Evolutionary conservation across 2,113 vertebrate species (phyloP).

Genomic region (Strix aluco): DNA sequence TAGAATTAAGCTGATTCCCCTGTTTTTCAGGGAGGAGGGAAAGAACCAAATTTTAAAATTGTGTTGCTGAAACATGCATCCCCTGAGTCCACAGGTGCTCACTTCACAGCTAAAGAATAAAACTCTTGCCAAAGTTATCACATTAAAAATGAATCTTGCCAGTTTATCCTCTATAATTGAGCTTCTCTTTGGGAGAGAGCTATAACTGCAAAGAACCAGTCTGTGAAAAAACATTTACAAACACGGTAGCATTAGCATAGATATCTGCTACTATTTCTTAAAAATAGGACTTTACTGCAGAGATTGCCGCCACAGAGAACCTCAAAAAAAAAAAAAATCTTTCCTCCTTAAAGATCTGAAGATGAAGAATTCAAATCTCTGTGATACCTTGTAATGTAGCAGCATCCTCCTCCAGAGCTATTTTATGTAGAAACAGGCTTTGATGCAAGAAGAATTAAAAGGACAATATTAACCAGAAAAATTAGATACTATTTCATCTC

Average conservation of each 20-base stretch:
- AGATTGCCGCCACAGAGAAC: not conserved
- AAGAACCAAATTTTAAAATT: not conserved
- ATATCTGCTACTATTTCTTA: not conserved
- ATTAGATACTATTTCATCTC: conserved; percentile 29
- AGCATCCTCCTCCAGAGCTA: not conserved
- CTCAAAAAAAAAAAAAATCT: not conserved
- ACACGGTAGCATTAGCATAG: not conserved
- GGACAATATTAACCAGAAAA: conserved; percentile 25
- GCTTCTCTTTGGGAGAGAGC: not conserved
- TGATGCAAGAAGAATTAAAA: conserved; percentile 22
- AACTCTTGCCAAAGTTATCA: not conserved
- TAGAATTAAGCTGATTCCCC: not conserved
- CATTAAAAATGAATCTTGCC: not conserved
- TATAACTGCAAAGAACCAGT: not conserved
- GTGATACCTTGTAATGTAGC: not conserved
- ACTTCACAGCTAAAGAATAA: not conserved
- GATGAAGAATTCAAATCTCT: not conserved
- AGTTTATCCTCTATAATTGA: not conserved
- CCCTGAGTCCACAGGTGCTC: not conserved
- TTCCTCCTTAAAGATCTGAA: not conserved
- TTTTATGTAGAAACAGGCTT: not conserved
- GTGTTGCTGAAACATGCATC: not conserved
- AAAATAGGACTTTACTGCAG: not conserved
- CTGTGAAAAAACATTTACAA: not conserved
- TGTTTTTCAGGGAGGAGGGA: not conserved